A percentile compares a stretch with the other conserved stretches of the same genome.
phyloP scores from a whole-genome alignment of 2,113 vertebrate species.

The Neotoma lepida region DNA sequence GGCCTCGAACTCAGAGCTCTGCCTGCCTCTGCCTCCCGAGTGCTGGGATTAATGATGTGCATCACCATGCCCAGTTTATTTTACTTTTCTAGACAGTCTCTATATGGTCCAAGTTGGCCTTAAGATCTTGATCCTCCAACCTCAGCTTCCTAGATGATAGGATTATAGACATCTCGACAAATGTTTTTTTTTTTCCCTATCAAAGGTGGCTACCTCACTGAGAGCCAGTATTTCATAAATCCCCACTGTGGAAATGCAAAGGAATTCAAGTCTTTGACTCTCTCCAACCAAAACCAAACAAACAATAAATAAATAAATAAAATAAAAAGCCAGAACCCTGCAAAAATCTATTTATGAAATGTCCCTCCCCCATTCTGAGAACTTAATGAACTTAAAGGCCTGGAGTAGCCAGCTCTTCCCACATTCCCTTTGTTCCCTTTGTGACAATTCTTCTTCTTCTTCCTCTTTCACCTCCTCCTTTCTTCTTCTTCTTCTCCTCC shows the following conservation, averaged over 20 bases:
- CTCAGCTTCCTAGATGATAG: background rate
- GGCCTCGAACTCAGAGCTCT: background rate
- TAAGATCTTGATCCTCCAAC: background rate
- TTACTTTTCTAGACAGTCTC: background rate
- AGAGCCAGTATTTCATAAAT: background rate
- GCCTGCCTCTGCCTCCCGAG: background rate
- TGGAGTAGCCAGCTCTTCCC: background rate
- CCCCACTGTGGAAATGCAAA: background rate
- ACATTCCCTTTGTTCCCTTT: background rate
- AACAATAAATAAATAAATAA: background rate
- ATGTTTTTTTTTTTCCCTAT: background rate
- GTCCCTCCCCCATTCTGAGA: background rate
- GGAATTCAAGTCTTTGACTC: background rate
- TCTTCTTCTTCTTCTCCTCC: background rate
- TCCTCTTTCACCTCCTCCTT: fast-evolving
- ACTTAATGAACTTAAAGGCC: background rate
- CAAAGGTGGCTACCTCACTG: background rate
- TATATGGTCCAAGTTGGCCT: background rate
- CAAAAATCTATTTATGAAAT: background rate
- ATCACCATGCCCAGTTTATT: background rate
- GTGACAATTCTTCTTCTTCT: fast-evolving
- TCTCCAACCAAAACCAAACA: background rate
- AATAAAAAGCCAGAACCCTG: background rate
- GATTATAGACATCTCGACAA: background rate
- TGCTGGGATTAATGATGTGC: background rate